phyloP scores from a whole-genome alignment of 2,888 invertebrate species.

The Luperina testacea region DNA sequence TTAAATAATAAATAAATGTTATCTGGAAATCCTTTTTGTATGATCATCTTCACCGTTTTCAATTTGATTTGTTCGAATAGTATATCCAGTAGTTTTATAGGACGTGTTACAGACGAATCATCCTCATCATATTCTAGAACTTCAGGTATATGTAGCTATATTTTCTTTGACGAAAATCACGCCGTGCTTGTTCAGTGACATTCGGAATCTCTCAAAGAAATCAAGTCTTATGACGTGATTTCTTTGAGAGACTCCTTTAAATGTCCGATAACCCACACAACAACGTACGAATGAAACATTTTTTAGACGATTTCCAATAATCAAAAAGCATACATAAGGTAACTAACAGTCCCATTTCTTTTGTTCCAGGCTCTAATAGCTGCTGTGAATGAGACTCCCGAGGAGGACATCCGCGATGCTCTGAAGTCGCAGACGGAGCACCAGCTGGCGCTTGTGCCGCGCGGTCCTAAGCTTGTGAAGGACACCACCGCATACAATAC shows the following conservation, averaged over 20 bases:
- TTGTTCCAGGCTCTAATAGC: slow-evolving; percentile 93
- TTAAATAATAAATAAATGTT: slow-evolving; percentile 91
- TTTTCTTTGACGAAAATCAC: slow-evolving; percentile 92
- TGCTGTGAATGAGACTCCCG: slow-evolving; percentile 90
- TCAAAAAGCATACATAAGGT: not conserved
- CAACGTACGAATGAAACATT: too few relatives aligned
- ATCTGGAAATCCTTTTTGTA: slow-evolving; percentile 96
- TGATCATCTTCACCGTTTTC: slow-evolving; percentile 91
- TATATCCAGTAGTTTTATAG: slow-evolving; percentile 90
- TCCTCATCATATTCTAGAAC: slow-evolving; percentile 93
- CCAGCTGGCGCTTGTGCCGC: slow-evolving; percentile 91
- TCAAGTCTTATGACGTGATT: too few relatives aligned
- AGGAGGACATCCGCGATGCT: slow-evolving; percentile 93
- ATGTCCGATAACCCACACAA: slow-evolving; percentile 96
- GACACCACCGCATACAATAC: slow-evolving; percentile 94
- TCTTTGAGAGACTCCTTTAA: slow-evolving; percentile 95
- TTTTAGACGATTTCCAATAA: not conserved
- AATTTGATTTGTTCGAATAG: slow-evolving; percentile 93
- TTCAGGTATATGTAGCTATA: slow-evolving; percentile 91
- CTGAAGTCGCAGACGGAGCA: slow-evolving; percentile 91
- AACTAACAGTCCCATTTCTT: slow-evolving; percentile 37
- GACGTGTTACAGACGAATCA: slow-evolving; percentile 97
- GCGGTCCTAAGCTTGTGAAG: slow-evolving; percentile 93
- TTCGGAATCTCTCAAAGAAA: slow-evolving; percentile 92
- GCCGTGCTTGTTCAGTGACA: slow-evolving; percentile 74